Conservation (phyloP, 2,113 vertebrate genomes). For the Epinephelus cyanopodus region DNA sequence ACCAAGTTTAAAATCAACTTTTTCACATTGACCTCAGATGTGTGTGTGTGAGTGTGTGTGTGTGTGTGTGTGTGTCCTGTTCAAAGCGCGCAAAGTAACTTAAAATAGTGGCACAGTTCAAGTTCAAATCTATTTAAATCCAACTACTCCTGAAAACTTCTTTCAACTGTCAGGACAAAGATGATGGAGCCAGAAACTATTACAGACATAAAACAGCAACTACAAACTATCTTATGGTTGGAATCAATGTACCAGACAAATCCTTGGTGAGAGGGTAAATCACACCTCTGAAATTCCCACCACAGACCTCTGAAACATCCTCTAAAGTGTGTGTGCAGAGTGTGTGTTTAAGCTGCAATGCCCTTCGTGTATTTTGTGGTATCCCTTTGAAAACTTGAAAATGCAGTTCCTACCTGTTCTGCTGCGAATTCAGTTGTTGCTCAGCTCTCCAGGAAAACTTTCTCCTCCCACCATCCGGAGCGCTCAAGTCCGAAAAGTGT, state of each 20-base stretch:
- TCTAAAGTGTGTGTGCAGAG: not conserved
- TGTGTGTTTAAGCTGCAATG: not conserved
- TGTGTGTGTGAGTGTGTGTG: not conserved
- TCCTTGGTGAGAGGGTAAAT: not conserved
- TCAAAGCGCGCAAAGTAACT: not conserved
- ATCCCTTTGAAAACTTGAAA: not conserved
- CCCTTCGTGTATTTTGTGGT: not conserved
- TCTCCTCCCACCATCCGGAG: conserved; percentile 41
- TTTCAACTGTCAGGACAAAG: not conserved
- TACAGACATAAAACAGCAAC: not conserved
- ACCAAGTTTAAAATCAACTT: conserved; percentile 10
- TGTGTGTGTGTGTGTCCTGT: not conserved
- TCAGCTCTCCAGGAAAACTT: conserved; percentile 43
- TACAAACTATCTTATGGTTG: not conserved
- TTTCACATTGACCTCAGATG: not conserved
- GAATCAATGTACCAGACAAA: not conserved
- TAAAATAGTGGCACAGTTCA: conserved; percentile 3
- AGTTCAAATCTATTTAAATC: conserved; percentile 19
- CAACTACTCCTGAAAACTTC: not conserved
- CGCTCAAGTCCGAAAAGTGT: conserved; percentile 42
- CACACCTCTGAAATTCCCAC: not conserved
- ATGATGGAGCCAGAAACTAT: not conserved
- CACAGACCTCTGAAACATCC: no score
- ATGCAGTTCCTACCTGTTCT: conserved; percentile 44
- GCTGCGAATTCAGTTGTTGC: conserved; percentile 13